Base-by-base conservation (phyloP, 2,888 invertebrate species). In the Melipona beecheii region DNA sequence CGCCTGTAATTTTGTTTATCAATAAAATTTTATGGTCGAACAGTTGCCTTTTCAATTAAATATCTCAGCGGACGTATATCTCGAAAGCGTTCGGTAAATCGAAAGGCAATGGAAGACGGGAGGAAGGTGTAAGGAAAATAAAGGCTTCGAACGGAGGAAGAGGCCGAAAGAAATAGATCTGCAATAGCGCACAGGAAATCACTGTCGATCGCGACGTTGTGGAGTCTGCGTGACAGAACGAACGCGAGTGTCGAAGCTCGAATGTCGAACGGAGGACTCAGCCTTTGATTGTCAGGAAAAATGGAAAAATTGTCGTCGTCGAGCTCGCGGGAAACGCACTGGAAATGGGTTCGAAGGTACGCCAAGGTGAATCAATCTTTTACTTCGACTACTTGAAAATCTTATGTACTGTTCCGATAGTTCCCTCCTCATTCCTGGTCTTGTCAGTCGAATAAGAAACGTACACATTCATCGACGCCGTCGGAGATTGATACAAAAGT, bases 261-360 rank as follows among this genome's bases (percentile, higher is more conserved):
- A 80, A 78, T 70, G 66, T 76, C 68, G 83, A 50, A 31, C 60
- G 75, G 75, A 80, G 43, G 49, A 56, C 68, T 52, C 65, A 64
- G 78, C 49, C 73, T 80, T 84, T 89, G 90, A 90, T 90, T 86
- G 89, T 79, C 64, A 19, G 70, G 73, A 75, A 77, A 83, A 90
- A 90, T 85, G 88, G 85, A 89, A 88, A 90, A 90, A 90, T 89
- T 84, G 87, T 86, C 81, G 62, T 69, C 71, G 81, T 43, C 70
- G 80, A 56, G 54, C 43, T 74, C 56, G 76, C 68, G 52, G 74
- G 82, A 79, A 58, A 17, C 70, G 78, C 82, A 77, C 86, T 83
- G 90, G 87, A 89, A 90, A 89, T 87, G 78, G 78, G 81, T 78
- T 71, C 77, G 79, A 69, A 88, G 81, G 69, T 79, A 81, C 17